Evolutionary conservation across 2,888 invertebrate genomes (phyloP), one percentile per base, ranked within the genome.

Genomic region (Oxytorus armatus): DNA sequence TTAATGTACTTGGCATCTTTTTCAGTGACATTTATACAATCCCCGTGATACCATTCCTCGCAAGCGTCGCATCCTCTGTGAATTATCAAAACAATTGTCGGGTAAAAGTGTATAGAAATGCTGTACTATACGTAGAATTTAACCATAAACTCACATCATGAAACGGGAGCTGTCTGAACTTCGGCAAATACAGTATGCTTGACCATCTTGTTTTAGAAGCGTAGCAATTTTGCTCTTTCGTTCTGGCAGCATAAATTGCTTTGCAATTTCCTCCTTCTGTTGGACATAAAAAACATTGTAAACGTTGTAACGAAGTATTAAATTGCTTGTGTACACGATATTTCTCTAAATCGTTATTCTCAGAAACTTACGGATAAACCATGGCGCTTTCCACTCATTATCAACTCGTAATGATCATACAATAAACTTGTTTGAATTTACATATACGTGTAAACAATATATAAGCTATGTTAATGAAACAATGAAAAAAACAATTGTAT

Each of bases 41-140:
- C 98, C 0, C 99, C 99, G 89, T 99, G 99, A 90, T 98, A 99
- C 99, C 99, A 99, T 92, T 99, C 98, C 91, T 99, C 98, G 90
- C 99, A 99, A 11, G 97, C 95, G 92, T 99, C 99, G 92, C 99
- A 99, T 42, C 97, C 98, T 91, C 97, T 97, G 88, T 53, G 29
- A 74, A 65, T 53, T 21, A 23, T 39, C 21, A 47, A 68, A 25
- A 82, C 47, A 51, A 8, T 18, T 10, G 11, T 47, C 14, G 59
- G 51, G 47, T 39, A 42, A 51, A 63, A 18, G 14, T 29, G 33
- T 25, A 36, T 21, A 39, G 16, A 68, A 53, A 53, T 18, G 18
- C 36, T 14, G 4, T 29, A 21, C 0, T n/a, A n/a, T 18, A 70
- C 44, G 18, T 23, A 68, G 23, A 29, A 29, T n/a, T n/a, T n/a